Evolutionary conservation across 2,888 invertebrate genomes (phyloP), one percentile per base, ranked within the genome.

Genomic region (Eupithecia exiguata): DNA sequence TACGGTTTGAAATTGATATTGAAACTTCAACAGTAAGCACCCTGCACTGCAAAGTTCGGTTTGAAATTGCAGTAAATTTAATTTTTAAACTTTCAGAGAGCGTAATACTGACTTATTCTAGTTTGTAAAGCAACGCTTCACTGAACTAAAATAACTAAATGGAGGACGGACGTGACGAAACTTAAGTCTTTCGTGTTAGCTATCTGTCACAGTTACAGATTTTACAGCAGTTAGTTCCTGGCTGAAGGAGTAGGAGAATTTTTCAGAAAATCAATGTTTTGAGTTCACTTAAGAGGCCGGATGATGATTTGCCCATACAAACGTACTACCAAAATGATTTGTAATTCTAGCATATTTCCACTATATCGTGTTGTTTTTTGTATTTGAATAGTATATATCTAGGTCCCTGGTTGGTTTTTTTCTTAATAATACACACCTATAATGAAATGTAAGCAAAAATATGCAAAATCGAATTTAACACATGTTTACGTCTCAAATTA

Each of bases 101-200:
- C 21, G 38, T 65, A 65, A 36, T 12, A 65, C 63, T 65, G n/a
- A 65, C 36, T 65, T 65, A 65, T 63, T 36, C n/a, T 1, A 65
- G 63, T 65, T 65, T 65, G 63, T 38, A 65, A 65, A 65, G 63
- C 63, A 63, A 63, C 36, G n/a, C n/a, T 36, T 38, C n/a, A 12
- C n/a, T n/a, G n/a, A 65, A 65, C 36, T 38, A 36, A 36, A 36
- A 36, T 65, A 65, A 65, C 63, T 38, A 65, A 38, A 18, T 65
- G n/a, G 63, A 65, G 5, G 38, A 14, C n/a, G n/a, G n/a, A 65
- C 63, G 38, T 65, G 63, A 65, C 63, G 10, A 38, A 38, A 65
- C 63, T 65, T 62, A 62, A 12, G 0, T 25, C 12, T 58, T 58
- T 25, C 49, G 14, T 58, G 58, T 25, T 58, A 58, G 21, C 21